These are phyloP conservation scores for Tilapia sparmanii DNA, from an alignment of 2,113 vertebrate species.

Conservation along the genomic window DNA sequence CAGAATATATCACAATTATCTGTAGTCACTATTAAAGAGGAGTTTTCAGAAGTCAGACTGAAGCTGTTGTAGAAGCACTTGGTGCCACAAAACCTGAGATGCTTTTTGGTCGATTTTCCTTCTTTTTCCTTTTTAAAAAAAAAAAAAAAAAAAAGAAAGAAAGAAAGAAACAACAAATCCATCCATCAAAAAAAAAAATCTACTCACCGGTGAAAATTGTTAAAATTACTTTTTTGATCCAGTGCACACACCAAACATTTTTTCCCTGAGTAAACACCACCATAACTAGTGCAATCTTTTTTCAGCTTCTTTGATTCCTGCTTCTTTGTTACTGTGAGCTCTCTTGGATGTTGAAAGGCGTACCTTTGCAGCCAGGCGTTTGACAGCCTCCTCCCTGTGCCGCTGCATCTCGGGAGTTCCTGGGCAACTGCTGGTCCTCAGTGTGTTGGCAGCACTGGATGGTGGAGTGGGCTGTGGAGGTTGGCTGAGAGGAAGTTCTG, in stretches of 20 bases:
- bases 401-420: slow-evolving; percentile 74
- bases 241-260: background rate
- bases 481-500: slow-evolving; percentile 84
- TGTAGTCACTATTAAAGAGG: background rate
- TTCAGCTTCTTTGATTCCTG: background rate
- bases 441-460: slow-evolving; percentile 55
- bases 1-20: background rate
- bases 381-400: slow-evolving; percentile 77
- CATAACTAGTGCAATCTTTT: background rate
- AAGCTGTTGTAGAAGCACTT: background rate
- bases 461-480: slow-evolving; percentile 68
- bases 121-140: background rate
- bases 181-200: background rate
- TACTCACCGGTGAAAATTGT: background rate
- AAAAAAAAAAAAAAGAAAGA: background rate
- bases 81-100: background rate
- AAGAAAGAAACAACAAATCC: accelerated
- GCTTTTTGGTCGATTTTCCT: background rate
- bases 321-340: background rate
- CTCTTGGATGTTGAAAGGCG: background rate
- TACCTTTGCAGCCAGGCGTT: slow-evolving; percentile 88
- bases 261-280: background rate
- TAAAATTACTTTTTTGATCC: background rate
- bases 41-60: background rate
- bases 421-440: slow-evolving; percentile 62